Percentiles rank a stretch among this genome's conserved stretches.
Evolutionary conservation across 2,888 invertebrate species (phyloP).

Genomic region (Palloptera scutellata): DNA sequence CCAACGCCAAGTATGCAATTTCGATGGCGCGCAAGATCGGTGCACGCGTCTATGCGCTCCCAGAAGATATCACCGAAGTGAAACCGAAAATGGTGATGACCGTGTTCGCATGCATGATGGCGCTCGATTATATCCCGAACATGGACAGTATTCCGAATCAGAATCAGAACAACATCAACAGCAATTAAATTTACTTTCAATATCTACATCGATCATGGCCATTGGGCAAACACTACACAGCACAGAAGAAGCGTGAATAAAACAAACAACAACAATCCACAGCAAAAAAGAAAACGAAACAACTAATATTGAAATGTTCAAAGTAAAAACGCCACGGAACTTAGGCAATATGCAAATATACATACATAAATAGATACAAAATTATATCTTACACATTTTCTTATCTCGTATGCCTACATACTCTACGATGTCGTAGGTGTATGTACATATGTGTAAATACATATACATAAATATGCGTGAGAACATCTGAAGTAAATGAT

Average conservation of each 20-base stretch:
- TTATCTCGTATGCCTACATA: slow-evolving; percentile 36
- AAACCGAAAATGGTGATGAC: slow-evolving; percentile 99
- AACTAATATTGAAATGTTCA: slow-evolving; percentile 27
- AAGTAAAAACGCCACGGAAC: background rate
- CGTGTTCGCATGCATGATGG: slow-evolving; percentile 99
- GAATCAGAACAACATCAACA: slow-evolving; percentile 56
- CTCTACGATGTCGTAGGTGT: slow-evolving; percentile 39
- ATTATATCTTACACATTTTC: slow-evolving; percentile 37
- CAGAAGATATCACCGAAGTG: slow-evolving; percentile 97
- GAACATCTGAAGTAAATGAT: slow-evolving; percentile 38
- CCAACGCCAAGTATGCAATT: slow-evolving; percentile 99
- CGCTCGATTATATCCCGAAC: slow-evolving; percentile 91
- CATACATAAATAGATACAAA: slow-evolving; percentile 20
- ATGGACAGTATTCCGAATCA: slow-evolving; percentile 71
- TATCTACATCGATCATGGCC: slow-evolving; percentile 37
- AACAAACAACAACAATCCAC: slow-evolving; percentile 38
- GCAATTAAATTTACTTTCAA: slow-evolving; percentile 40
- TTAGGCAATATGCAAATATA: slow-evolving; percentile 20
- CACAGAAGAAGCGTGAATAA: background rate
- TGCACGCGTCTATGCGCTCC: slow-evolving; percentile 96
- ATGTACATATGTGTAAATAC: slow-evolving; percentile 15
- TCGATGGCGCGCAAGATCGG: slow-evolving; percentile 98
- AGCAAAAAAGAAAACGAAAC: slow-evolving; percentile 32
- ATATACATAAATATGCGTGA: slow-evolving; percentile 21
- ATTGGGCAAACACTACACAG: slow-evolving; percentile 28